phyloP scores from a whole-genome alignment of 2,888 invertebrate species.

The Himalopsyche kuldschensis region DNA sequence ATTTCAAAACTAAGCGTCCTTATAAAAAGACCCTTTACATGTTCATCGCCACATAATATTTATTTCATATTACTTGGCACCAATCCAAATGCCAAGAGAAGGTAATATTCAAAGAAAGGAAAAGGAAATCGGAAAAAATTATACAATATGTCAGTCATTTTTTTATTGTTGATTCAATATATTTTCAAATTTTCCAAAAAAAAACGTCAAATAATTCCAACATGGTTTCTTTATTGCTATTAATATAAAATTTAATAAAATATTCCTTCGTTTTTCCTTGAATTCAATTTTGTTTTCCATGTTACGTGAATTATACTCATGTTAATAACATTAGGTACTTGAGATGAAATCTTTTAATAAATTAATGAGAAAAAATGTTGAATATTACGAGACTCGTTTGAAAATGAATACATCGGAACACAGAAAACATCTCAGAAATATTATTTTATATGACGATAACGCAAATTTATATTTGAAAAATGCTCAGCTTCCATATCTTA shows the following conservation, averaged over 20 bases:
- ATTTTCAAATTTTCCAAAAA: not conserved
- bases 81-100: too few relatives aligned
- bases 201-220: not conserved
- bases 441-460: too few relatives aligned
- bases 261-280: not conserved
- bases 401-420: too few relatives aligned
- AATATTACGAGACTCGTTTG: too few relatives aligned
- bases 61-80: too few relatives aligned
- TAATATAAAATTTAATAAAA: not conserved
- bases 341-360: not conserved
- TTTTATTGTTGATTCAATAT: not conserved
- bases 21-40: too few relatives aligned
- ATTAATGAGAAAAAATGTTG: too few relatives aligned
- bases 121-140: not conserved
- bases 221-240: not conserved
- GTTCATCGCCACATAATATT: too few relatives aligned
- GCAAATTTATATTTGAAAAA: too few relatives aligned
- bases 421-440: too few relatives aligned
- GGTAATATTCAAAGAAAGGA: not conserved
- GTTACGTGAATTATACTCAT: not conserved
- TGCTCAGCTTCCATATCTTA: too few relatives aligned
- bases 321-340: not conserved
- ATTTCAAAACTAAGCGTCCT: too few relatives aligned
- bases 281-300: not conserved
- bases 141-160: not conserved